These are phyloP conservation scores for mouse (Mus musculus) DNA, from an alignment of 2,113 vertebrate genomes.

Conservation along the genomic window DNA sequence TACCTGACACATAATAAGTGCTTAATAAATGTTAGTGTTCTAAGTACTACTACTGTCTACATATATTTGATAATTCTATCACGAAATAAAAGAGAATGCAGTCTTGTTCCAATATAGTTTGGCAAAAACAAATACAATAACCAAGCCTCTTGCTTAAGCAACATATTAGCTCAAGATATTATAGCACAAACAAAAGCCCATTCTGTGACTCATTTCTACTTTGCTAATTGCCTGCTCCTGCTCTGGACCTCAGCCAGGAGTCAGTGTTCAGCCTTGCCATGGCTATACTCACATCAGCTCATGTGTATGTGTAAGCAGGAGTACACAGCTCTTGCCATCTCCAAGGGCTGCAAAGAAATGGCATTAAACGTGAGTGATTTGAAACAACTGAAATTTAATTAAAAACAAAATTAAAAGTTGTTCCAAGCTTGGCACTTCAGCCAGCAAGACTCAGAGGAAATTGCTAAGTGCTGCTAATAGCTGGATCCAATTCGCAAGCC, in stretches of 20 bases:
- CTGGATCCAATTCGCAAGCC: constrained; percentile 78
- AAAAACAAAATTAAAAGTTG: constrained; percentile 86
- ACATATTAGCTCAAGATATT: constrained; percentile 45
- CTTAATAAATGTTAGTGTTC: constrained; percentile 61
- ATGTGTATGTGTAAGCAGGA: constrained; percentile 25
- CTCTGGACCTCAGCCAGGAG: constrained; percentile 65
- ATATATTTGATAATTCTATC: constrained; percentile 46
- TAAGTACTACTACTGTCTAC: constrained; percentile 19
- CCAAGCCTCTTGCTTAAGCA: constrained; percentile 41
- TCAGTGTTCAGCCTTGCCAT: neutral
- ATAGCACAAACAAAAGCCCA: constrained; percentile 60
- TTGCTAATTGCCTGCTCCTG: constrained; percentile 64
- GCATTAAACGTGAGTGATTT: constrained; percentile 86
- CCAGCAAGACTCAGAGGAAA: constrained; percentile 83
- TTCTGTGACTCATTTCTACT: constrained; percentile 62
- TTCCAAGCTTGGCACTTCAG: constrained; percentile 75
- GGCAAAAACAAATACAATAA: constrained; percentile 66
- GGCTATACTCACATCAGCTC: neutral
- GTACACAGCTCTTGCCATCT: constrained; percentile 66
- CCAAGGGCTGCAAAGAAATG: constrained; percentile 73
- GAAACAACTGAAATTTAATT: constrained; percentile 88
- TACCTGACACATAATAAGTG: constrained; percentile 64
- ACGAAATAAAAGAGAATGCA: constrained; percentile 36
- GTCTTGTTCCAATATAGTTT: constrained; percentile 64
- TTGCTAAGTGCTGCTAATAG: constrained; percentile 84